Evolutionary conservation across 2,888 invertebrate species (phyloP).

Genomic region (Melanotus villosus): DNA sequence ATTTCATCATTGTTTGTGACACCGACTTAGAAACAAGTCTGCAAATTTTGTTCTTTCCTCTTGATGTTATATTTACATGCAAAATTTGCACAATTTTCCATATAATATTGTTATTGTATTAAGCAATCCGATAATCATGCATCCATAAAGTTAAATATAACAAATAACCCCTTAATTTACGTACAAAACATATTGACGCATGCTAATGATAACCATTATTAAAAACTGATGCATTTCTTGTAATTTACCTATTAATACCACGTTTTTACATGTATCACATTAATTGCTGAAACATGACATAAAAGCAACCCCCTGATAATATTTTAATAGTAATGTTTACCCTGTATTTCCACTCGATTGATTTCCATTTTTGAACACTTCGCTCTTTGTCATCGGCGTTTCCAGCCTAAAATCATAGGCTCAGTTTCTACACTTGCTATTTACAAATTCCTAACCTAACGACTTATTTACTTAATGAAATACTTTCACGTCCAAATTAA

Average conservation of each 20-base stretch:
- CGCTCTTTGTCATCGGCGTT: constrained; percentile 70
- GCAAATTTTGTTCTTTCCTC: background rate
- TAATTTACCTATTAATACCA: background rate
- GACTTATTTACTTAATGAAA: background rate
- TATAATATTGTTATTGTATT: background rate
- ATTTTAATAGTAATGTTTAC: constrained; percentile 69
- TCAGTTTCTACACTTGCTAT: constrained; percentile 17
- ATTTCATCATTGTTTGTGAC: background rate
- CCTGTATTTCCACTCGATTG: constrained; percentile 79
- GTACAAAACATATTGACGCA: too few relatives aligned
- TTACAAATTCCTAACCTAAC: background rate
- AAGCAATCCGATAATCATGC: background rate
- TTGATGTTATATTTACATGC: background rate
- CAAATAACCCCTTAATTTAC: too few relatives aligned
- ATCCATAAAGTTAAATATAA: too few relatives aligned
- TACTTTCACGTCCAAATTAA: too few relatives aligned
- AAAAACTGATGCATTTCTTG: background rate
- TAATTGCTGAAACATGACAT: constrained; percentile 27
- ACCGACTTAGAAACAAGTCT: background rate
- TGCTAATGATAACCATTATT: too few relatives aligned
- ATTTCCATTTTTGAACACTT: constrained; percentile 72
- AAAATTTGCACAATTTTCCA: background rate
- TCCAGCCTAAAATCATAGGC: constrained; percentile 68
- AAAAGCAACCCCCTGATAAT: constrained; percentile 54
- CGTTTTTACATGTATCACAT: background rate